These are phyloP conservation scores for Parnassius apollo DNA, from an alignment of 2,888 invertebrate genomes.

Conservation along the genomic window DNA sequence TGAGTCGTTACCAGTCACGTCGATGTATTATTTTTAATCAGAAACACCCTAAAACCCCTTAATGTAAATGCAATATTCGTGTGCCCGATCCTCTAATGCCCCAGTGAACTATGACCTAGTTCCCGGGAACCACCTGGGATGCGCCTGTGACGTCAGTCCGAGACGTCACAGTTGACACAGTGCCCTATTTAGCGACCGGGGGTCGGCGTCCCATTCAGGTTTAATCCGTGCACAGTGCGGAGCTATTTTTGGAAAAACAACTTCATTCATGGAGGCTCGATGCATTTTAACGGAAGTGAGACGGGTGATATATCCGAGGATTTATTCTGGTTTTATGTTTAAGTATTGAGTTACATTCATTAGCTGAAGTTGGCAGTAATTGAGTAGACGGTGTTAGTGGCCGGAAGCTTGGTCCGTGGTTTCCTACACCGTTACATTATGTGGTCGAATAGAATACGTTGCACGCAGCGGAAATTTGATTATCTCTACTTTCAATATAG, in stretches of 20 bases:
- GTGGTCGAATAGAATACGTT: too few relatives aligned
- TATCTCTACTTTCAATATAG: too few relatives aligned
- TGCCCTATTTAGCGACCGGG: constrained; percentile 58
- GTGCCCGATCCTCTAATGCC: neutral
- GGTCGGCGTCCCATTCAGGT: constrained; percentile 64
- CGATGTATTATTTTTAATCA: too few relatives aligned
- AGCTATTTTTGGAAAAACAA: constrained; percentile 66
- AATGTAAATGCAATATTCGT: neutral
- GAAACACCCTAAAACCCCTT: neutral
- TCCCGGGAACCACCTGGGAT: constrained; percentile 56
- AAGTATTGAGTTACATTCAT: too few relatives aligned
- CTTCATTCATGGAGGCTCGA: constrained; percentile 63
- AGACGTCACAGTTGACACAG: constrained; percentile 69
- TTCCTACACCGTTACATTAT: too few relatives aligned
- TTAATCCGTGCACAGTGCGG: constrained; percentile 53
- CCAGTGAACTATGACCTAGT: constrained; percentile 49
- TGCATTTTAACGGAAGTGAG: constrained; percentile 4
- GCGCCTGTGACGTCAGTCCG: constrained; percentile 63
- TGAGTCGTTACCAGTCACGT: too few relatives aligned
- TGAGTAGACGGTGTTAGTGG: too few relatives aligned
- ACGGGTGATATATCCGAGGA: neutral
- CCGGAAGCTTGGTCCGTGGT: too few relatives aligned
- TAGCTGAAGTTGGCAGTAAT: too few relatives aligned
- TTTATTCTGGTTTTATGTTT: too few relatives aligned
- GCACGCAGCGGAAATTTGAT: too few relatives aligned